Percentiles rank a stretch among this genome's conserved stretches.
Conservation (phyloP, 1,140 invertebrate species). For the Dreissena polymorpha region DNA sequence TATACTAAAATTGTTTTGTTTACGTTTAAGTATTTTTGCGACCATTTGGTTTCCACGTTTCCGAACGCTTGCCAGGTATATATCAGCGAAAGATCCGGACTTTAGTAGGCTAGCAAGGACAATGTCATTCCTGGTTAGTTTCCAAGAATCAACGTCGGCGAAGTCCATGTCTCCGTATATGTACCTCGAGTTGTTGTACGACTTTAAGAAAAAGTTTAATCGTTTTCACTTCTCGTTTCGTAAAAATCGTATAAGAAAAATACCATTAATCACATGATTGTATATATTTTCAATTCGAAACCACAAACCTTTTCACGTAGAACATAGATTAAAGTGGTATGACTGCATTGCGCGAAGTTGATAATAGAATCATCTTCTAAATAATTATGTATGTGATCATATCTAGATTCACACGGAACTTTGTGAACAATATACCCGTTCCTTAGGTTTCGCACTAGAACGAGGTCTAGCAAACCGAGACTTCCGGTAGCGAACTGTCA, state of each 20-base stretch:
- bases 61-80: slow-evolving; percentile 4
- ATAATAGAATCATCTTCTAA: not conserved
- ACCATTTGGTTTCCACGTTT: slow-evolving; percentile 3
- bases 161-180: slow-evolving; percentile 56
- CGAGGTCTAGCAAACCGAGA: not conserved
- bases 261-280: not conserved
- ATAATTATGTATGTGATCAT: not conserved
- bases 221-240: not conserved
- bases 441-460: not conserved
- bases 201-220: not conserved
- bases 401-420: not conserved
- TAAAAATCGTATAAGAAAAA: not conserved
- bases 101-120: slow-evolving; percentile 40
- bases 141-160: slow-evolving; percentile 44
- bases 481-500: slow-evolving; percentile 38
- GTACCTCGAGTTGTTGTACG: slow-evolving; percentile 2
- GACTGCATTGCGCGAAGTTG: not conserved
- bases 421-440: not conserved
- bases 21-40: slow-evolving; percentile 43
- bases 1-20: not conserved
- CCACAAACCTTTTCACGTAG: not conserved
- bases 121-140: slow-evolving; percentile 32
- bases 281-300: not conserved
- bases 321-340: not conserved
- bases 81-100: slow-evolving; percentile 49